Conservation (phyloP, 2,113 vertebrate species). For the Anseranas semipalmata region DNA sequence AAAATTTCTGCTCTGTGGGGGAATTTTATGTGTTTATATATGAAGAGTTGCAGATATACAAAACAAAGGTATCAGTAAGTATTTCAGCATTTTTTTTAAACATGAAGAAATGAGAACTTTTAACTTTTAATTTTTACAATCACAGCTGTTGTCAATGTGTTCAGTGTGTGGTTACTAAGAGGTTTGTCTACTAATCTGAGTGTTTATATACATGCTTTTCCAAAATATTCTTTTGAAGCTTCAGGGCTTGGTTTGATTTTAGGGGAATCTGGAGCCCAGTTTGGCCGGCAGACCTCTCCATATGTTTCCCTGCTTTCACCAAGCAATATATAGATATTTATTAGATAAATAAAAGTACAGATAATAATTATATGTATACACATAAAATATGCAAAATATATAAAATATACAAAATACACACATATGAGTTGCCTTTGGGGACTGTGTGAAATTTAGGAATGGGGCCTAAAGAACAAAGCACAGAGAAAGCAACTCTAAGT, state of each 20-base stretch:
- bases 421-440: neutral
- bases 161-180: neutral
- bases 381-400: neutral
- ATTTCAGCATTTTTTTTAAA: neutral
- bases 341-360: neutral
- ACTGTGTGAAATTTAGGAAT: neutral
- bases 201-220: neutral
- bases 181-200: neutral
- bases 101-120: neutral
- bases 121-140: neutral
- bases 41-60: neutral
- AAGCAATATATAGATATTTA: neutral
- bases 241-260: neutral
- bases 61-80: neutral
- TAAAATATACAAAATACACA: neutral
- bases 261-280: neutral
- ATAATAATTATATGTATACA: neutral
- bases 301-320: neutral
- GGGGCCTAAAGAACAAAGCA: neutral
- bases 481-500: neutral
- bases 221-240: neutral
- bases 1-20: neutral
- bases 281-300: neutral
- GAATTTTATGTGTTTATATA: neutral
- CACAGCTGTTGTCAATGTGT: neutral